Percentiles rank a stretch among this genome's conserved stretches.
These are phyloP conservation scores for Peromyscus nudipes DNA, from an alignment of 2,797 vertebrate genomes.

Conservation along the genomic window DNA sequence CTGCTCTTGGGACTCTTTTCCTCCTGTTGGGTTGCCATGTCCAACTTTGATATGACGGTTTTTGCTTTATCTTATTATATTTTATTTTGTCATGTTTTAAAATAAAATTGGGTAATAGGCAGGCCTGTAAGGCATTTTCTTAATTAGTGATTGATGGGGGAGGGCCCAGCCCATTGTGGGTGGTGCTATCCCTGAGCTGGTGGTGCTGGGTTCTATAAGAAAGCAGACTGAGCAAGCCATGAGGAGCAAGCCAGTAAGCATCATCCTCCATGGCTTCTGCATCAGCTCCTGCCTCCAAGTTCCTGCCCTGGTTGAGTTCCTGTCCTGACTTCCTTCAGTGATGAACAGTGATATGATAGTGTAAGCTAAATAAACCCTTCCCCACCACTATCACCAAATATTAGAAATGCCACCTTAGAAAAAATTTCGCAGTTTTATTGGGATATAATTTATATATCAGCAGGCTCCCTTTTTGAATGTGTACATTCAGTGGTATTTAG, in stretches of 20 bases:
- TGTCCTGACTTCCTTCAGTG: not conserved
- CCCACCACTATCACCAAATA: not conserved
- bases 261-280: not conserved
- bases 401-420: not conserved
- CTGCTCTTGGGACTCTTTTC: not conserved
- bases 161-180: not conserved
- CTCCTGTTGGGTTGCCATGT: not conserved
- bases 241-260: not conserved
- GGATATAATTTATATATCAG: not conserved
- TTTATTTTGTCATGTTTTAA: not conserved
- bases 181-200: not conserved
- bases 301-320: not conserved
- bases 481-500: not conserved
- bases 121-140: not conserved
- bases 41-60: not conserved
- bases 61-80: not conserved
- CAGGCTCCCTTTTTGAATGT: constrained; percentile 17
- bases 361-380: not conserved
- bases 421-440: not conserved
- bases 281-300: not conserved
- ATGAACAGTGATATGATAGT: not conserved
- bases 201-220: not conserved
- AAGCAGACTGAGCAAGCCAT: not conserved
- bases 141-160: not conserved
- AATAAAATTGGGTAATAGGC: not conserved